A percentile compares a stretch with the other conserved stretches of the same genome.
These are phyloP conservation scores for Phalacrocorax aristotelis DNA, from an alignment of 2,113 vertebrate species.

Conservation along the genomic window DNA sequence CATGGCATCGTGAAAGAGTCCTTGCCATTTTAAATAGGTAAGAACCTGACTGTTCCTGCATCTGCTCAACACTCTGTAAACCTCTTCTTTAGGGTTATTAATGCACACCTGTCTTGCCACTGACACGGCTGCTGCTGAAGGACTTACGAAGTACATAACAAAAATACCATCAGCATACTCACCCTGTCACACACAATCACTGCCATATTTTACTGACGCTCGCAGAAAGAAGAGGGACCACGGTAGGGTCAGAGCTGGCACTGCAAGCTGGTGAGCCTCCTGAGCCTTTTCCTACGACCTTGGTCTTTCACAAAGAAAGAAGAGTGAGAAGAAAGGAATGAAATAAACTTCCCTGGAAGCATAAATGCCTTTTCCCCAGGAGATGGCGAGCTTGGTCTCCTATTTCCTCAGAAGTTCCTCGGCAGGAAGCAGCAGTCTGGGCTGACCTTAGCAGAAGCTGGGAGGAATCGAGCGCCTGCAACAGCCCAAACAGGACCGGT, in stretches of 20 bases:
- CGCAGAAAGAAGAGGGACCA: not conserved
- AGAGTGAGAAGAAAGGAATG: not conserved
- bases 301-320: not conserved
- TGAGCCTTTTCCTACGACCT: not conserved
- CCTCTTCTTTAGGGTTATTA: not conserved
- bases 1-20: not conserved
- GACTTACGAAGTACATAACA: accelerated
- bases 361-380: not conserved
- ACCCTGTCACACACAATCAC: not conserved
- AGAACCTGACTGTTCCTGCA: not conserved
- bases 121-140: not conserved
- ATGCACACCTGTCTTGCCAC: not conserved
- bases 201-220: not conserved
- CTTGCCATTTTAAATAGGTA: not conserved
- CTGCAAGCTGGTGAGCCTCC: not conserved
- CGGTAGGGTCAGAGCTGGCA: not conserved
- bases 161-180: not conserved
- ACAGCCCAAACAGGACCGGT: not conserved
- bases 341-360: not conserved
- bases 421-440: not conserved
- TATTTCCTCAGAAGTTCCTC: not conserved
- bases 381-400: slow-evolving; percentile 59
- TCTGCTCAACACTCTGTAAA: not conserved
- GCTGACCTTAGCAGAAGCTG: not conserved
- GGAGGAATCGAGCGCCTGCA: not conserved